Percentiles rank a stretch among this genome's conserved stretches.
These are phyloP conservation scores for Fringilla coelebs DNA, from an alignment of 2,797 vertebrate species.

Conservation along the genomic window DNA sequence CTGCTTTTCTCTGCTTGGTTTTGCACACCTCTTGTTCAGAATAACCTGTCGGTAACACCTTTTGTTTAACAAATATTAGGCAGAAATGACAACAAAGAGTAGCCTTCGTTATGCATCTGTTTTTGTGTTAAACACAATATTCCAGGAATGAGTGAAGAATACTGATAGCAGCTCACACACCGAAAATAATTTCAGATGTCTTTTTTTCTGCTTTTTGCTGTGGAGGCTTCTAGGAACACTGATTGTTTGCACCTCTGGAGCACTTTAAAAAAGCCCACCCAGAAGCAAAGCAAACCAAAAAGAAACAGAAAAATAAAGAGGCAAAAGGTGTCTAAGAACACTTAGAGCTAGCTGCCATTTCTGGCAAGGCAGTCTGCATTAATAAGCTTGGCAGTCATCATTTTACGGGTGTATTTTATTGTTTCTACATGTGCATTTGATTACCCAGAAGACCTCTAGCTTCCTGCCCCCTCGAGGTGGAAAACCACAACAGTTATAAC, in stretches of 20 bases:
- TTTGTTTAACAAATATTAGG: neutral
- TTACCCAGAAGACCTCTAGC: constrained; percentile 53
- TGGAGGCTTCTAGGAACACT: neutral
- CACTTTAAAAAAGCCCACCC: neutral
- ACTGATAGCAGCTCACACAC: neutral
- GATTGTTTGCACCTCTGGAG: neutral
- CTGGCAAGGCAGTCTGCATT: neutral
- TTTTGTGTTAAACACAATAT: neutral
- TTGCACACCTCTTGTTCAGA: neutral
- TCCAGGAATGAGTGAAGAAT: neutral
- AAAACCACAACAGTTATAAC: neutral
- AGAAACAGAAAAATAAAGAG: neutral
- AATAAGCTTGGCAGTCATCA: constrained; percentile 32
- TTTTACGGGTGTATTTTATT: constrained; percentile 48
- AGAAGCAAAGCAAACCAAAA: neutral
- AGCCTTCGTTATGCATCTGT: neutral
- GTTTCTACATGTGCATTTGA: constrained; percentile 58
- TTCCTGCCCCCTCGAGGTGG: constrained; percentile 47
- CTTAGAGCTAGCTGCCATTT: neutral
- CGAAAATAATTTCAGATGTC: neutral
- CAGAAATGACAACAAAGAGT: neutral
- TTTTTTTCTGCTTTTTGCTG: neutral
- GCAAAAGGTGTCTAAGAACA: neutral
- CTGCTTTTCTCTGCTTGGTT: neutral
- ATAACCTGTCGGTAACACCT: neutral